Evolutionary conservation across 2,797 vertebrate genomes (phyloP).

Genomic region (Acropternis orthonyx): DNA sequence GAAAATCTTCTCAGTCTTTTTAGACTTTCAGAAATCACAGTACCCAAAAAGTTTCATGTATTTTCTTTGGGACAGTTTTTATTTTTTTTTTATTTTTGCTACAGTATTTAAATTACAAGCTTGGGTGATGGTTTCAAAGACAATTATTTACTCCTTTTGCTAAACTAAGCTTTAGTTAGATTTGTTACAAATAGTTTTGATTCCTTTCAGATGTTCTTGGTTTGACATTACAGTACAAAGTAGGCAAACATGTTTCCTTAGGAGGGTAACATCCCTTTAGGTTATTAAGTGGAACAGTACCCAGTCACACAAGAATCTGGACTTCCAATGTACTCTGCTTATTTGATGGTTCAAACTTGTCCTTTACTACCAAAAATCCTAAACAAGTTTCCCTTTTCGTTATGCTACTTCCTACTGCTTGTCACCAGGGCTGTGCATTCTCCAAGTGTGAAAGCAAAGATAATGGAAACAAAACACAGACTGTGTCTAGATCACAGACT

Average conservation of each 20-base stretch:
- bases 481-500: neutral
- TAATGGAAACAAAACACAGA: neutral
- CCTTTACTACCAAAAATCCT: neutral
- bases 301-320: constrained; percentile 38
- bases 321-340: neutral
- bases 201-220: constrained; percentile 42
- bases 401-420: neutral
- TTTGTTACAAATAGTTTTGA: constrained; percentile 64
- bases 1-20: neutral
- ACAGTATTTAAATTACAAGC: constrained; percentile 74
- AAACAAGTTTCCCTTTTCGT: neutral
- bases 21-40: constrained; percentile 32
- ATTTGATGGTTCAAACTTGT: constrained; percentile 13
- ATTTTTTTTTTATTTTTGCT: constrained; percentile 47
- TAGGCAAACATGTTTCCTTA: constrained; percentile 19
- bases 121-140: constrained; percentile 67
- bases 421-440: neutral
- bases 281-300: constrained; percentile 4
- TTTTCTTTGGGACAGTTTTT: constrained; percentile 70
- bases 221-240: constrained; percentile 48
- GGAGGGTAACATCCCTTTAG: constrained; percentile 21
- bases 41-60: constrained; percentile 17
- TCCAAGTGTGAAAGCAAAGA: neutral
- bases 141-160: constrained; percentile 60
- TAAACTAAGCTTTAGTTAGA: constrained; percentile 43